Evolutionary conservation across 30 jellyfish, hydroid and myxozoan species (phyloP).

Genomic region (Cassiopea andromeda): DNA sequence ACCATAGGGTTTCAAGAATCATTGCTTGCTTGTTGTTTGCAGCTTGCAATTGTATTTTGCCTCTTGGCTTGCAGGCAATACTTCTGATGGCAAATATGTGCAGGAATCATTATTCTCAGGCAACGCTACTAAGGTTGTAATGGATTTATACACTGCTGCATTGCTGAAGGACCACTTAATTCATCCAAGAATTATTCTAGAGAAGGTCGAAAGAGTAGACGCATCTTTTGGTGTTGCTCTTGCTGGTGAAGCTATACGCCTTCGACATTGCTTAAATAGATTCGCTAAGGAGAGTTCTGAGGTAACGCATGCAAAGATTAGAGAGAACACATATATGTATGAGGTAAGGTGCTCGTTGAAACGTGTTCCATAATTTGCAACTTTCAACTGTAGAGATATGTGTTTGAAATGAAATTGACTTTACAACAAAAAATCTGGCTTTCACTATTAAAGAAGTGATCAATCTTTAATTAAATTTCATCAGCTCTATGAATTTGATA

Average conservation of each 20-base stretch:
- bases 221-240: constrained; percentile 52
- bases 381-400: no score
- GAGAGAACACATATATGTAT: neutral
- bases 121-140: constrained; percentile 3
- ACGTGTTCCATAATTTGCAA: neutral
- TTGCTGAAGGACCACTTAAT: neutral
- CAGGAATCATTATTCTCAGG: constrained; percentile 43
- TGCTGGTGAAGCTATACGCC: constrained; percentile 42
- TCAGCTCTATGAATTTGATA: no score
- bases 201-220: neutral
- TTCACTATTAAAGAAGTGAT: no score
- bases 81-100: constrained; percentile 36
- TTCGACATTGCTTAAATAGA: constrained; percentile 19
- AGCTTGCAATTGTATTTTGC: neutral
- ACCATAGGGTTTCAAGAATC: no score
- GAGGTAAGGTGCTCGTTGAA: constrained; percentile 1
- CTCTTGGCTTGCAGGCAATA: constrained; percentile 10
- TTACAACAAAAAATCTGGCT: no score
- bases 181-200: constrained; percentile 39
- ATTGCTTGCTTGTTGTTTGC: no score
- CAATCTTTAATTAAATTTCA: no score
- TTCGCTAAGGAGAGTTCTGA: constrained; percentile 22
- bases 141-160: constrained; percentile 38
- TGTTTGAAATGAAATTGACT: no score
- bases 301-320: neutral